Evolutionary conservation across 2,113 vertebrate species (phyloP).

Genomic region (Peromyscus maniculatus): DNA sequence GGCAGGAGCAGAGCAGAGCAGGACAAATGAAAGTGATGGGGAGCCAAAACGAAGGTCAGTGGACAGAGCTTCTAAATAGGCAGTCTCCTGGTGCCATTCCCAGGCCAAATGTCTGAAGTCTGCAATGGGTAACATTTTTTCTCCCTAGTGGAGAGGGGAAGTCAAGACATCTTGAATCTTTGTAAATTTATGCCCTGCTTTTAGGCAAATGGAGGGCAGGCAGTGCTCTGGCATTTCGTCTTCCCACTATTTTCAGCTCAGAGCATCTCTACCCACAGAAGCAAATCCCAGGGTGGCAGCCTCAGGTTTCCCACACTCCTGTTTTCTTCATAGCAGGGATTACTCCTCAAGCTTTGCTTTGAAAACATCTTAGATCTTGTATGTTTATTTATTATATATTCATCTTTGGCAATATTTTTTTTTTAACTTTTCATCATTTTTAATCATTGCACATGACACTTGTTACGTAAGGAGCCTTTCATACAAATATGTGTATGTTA

Average conservation of each 20-base stretch:
- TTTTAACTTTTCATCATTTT: neutral
- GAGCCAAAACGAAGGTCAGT: neutral
- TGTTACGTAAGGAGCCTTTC: neutral
- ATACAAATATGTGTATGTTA: neutral
- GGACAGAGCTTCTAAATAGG: neutral
- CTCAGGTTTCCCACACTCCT: neutral
- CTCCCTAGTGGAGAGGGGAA: neutral
- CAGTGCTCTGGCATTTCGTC: neutral
- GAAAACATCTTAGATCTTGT: neutral
- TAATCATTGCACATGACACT: neutral
- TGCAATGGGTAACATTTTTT: neutral
- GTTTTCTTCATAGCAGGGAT: neutral
- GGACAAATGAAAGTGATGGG: neutral
- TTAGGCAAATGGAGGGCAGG: neutral
- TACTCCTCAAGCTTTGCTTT: neutral
- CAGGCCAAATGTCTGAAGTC: neutral
- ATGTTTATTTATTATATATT: neutral
- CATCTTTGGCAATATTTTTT: neutral
- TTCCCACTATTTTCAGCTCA: neutral
- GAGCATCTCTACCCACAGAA: neutral
- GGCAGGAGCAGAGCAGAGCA: neutral
- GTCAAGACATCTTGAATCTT: neutral
- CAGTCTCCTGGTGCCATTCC: neutral
- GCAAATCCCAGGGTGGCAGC: neutral
- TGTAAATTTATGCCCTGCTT: neutral